Evolutionary conservation across 2,888 invertebrate genomes (phyloP).

Genomic region (Chydorus sphaericus): DNA sequence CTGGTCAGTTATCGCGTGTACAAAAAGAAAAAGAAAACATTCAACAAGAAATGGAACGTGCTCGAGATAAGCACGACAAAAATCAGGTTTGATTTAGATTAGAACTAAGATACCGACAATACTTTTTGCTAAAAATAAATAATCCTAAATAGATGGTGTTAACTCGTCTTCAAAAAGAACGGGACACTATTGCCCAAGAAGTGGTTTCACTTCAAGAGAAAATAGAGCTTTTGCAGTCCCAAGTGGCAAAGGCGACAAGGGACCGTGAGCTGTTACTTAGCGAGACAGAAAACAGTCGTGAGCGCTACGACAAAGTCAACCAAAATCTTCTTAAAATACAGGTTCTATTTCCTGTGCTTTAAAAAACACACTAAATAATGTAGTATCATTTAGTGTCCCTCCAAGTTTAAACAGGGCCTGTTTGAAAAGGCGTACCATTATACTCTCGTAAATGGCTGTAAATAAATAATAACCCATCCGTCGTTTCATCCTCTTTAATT

Average conservation of each 20-base stretch:
- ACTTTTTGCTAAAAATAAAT: slow-evolving; percentile 3
- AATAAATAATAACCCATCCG: no score
- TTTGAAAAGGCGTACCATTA: no score
- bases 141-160: slow-evolving; percentile 42
- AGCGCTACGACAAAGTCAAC: slow-evolving; percentile 76
- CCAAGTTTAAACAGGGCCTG: no score
- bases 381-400: no score
- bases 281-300: slow-evolving; percentile 71
- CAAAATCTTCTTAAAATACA: slow-evolving; percentile 68
- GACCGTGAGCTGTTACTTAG: slow-evolving; percentile 72
- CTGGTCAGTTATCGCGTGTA: slow-evolving; percentile 69
- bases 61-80: slow-evolving; percentile 78
- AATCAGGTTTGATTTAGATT: slow-evolving; percentile 47
- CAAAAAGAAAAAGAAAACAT: slow-evolving; percentile 80
- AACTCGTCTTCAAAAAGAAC: slow-evolving; percentile 70
- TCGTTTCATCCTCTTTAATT: neutral
- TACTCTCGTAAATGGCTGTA: no score
- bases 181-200: slow-evolving; percentile 66
- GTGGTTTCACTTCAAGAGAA: slow-evolving; percentile 66
- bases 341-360: slow-evolving; percentile 31
- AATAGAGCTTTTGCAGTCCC: slow-evolving; percentile 62
- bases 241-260: slow-evolving; percentile 64
- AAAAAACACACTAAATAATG: neutral
- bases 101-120: neutral
- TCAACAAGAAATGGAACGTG: slow-evolving; percentile 66